Evolutionary conservation across 92 coral and sea anemone genomes (phyloP).

Genomic region (Bergia sp.): DNA sequence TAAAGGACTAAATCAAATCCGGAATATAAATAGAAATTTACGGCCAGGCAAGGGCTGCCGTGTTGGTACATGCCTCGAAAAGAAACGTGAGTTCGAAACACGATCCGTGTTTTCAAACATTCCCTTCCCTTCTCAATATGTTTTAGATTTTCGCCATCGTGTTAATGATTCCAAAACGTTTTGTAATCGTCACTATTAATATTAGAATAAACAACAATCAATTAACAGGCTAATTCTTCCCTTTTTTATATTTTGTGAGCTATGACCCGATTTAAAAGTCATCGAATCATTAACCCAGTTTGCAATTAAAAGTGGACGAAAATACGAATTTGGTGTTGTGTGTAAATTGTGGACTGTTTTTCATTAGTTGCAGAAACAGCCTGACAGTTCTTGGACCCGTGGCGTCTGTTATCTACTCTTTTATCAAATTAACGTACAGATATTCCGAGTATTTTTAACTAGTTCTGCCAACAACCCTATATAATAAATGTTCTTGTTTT

Average conservation of each 20-base stretch:
- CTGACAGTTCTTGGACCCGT: slow-evolving; percentile 24
- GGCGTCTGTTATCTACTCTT: slow-evolving; percentile 17
- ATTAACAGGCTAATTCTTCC: not conserved
- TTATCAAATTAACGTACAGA: slow-evolving; percentile 12
- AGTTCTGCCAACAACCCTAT: not conserved
- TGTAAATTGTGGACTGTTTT: not conserved
- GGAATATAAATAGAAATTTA: not conserved
- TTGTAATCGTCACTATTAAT: not conserved
- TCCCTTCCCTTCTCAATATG: not conserved
- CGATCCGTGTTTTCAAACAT: not conserved
- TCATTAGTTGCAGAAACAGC: slow-evolving; percentile 6
- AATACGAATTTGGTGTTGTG: not conserved
- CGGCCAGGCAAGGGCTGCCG: not conserved
- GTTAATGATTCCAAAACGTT: not conserved
- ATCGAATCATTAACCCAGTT: not conserved
- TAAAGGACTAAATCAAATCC: not conserved
- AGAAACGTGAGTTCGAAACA: not conserved
- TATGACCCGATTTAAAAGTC: not conserved
- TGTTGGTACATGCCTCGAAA: no score
- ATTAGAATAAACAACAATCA: not conserved
- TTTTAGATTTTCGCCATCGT: not conserved
- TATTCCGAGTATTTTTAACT: slow-evolving; percentile 28
- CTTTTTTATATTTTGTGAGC: not conserved
- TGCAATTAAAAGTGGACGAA: not conserved
- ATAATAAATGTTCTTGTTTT: slow-evolving; percentile 23